Evolutionary conservation across 2,888 invertebrate genomes (phyloP), one percentile per base, ranked within the genome.

Genomic region (Oconnorella tubifera): DNA sequence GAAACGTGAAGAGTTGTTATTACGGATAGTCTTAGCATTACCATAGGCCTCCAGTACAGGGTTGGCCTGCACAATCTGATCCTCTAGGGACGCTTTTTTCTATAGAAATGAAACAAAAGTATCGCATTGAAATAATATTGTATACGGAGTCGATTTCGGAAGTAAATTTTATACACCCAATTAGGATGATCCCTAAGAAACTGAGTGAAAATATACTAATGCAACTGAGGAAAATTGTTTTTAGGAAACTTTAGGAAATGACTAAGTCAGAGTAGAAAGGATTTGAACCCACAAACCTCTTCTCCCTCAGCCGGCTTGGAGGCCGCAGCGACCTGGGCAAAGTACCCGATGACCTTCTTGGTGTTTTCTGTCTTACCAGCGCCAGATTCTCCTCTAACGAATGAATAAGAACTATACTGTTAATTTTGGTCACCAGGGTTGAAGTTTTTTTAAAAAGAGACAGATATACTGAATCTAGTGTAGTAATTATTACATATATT

Each of bases 1-100:
- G 91, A 99, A 99, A 89, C 99, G 95, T 75, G 98, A 99, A 72
- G 98, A 98, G 91, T 99, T 99, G 87, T 99, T 98, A 87, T 99
- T 99, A 90, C 98, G 68, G 48, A 73, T 75, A 32, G 79, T 80
- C 69, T 80, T 80, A 67, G 75, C 80, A 69, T 80, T 75, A 49
- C 75, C 75, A 59, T 72, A 75, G 25, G 75, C 75, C 68, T 80
- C 80, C 33, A 80, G 74, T 55, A 80, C 78, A 56, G 80, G 80
- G 86, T 99, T 99, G 85, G 98, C 98, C 85, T 98, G 98, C 78
- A 99, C 96, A 86, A 99, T 97, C 86, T 99, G 98, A 88, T 99
- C 98, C 87, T 99, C 98, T 80, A 99, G 89, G n/a, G 91, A 91
- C 76, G 92, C 93, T 27, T 51, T 51, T 51, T 51, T 51, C 40